These are phyloP conservation scores for Cephus nigrinus DNA, from an alignment of 2,888 invertebrate genomes.

Conservation along the genomic window DNA sequence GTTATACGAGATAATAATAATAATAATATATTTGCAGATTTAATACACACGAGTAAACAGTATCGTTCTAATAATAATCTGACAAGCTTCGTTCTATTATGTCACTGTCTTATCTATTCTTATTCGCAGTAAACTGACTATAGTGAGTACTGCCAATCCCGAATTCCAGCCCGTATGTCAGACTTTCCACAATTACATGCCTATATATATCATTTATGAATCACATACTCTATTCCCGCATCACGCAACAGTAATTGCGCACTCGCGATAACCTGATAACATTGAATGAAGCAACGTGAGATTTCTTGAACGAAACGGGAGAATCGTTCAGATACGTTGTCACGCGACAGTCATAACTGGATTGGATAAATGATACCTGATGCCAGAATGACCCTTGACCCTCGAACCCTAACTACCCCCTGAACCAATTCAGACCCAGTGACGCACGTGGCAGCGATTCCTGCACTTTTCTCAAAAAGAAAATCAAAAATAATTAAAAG, in stretches of 20 bases:
- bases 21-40: conserved; percentile 22
- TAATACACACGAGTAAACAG: conserved; percentile 35
- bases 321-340: not conserved
- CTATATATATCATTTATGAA: too few relatives aligned
- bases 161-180: too few relatives aligned
- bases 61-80: too few relatives aligned
- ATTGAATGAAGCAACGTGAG: not conserved
- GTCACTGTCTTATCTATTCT: too few relatives aligned
- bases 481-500: conserved; percentile 14
- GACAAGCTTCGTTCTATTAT: too few relatives aligned
- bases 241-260: too few relatives aligned
- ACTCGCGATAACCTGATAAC: not conserved
- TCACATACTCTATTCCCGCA: too few relatives aligned
- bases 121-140: too few relatives aligned
- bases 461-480: conserved; percentile 11
- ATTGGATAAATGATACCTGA: not conserved
- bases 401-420: not conserved
- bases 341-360: too few relatives aligned
- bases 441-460: conserved; percentile 13
- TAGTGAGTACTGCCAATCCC: too few relatives aligned
- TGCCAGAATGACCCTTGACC: conserved; percentile 37
- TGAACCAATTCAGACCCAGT: conserved; percentile 1
- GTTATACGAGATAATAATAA: conserved; percentile 8
- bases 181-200: too few relatives aligned
- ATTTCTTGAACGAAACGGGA: conserved; percentile 2